Conservation (phyloP, 2,888 invertebrate species). For the Drosophila aldrichi region DNA sequence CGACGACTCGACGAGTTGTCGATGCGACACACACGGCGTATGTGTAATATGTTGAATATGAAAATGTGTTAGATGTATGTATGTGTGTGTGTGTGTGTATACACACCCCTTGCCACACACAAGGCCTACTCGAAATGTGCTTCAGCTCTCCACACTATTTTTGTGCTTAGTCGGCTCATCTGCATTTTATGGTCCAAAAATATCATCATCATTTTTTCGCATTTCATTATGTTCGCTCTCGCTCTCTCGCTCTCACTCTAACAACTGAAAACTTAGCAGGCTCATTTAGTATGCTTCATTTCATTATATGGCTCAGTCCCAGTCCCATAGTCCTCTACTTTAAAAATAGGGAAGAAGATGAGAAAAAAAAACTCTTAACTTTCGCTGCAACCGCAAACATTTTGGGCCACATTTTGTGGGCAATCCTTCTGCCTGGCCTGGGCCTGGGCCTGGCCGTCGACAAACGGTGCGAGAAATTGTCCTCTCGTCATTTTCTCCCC, state of each 20-base stretch:
- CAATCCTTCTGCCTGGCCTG: slow-evolving; percentile 71
- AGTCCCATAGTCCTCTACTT: slow-evolving; percentile 54
- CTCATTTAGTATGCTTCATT: slow-evolving; percentile 80
- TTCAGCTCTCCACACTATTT: slow-evolving; percentile 65
- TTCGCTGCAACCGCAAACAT: slow-evolving; percentile 78
- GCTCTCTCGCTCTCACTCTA: slow-evolving; percentile 20
- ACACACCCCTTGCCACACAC: slow-evolving; percentile 21
- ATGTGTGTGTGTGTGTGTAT: background rate
- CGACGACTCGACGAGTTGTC: slow-evolving; percentile 41
- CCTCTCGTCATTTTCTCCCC: slow-evolving; percentile 57
- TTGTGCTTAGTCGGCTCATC: slow-evolving; percentile 83
- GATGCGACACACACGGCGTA: slow-evolving; percentile 65
- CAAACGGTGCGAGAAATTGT: slow-evolving; percentile 80
- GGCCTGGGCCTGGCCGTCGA: slow-evolving; percentile 45
- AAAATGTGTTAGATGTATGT: slow-evolving; percentile 13
- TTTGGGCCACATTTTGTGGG: slow-evolving; percentile 79
- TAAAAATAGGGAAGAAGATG: slow-evolving; percentile 39
- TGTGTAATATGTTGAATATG: slow-evolving; percentile 32
- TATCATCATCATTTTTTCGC: slow-evolving; percentile 82
- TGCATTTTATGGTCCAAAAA: slow-evolving; percentile 82
- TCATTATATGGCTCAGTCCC: slow-evolving; percentile 64
- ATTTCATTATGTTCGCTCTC: slow-evolving; percentile 70
- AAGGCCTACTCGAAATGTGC: slow-evolving; percentile 53
- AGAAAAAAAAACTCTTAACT: slow-evolving; percentile 62
- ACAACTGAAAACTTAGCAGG: slow-evolving; percentile 74